Conservation (phyloP, 2,797 vertebrate species). For the Halcyon chelicuti region DNA sequence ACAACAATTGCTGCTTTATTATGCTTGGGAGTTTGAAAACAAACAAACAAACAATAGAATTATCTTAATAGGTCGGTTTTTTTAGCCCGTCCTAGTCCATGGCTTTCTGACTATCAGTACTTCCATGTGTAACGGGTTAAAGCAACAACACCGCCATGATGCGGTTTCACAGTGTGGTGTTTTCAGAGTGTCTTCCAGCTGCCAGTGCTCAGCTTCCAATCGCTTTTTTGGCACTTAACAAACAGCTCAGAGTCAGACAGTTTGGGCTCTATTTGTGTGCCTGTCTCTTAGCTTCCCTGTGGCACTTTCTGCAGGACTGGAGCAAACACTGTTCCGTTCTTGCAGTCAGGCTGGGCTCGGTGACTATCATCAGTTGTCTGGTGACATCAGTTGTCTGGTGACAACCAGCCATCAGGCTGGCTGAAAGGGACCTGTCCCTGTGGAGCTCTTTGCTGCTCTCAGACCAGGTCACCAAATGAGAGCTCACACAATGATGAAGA, state of each 20-base stretch:
- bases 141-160: not conserved
- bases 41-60: not conserved
- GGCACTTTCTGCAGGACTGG: not conserved
- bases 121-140: not conserved
- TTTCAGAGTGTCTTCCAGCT: slow-evolving; percentile 3
- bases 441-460: accelerated
- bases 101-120: not conserved
- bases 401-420: not conserved
- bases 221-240: slow-evolving; percentile 46
- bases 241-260: slow-evolving; percentile 12
- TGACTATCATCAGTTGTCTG: not conserved
- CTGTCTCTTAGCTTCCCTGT: not conserved
- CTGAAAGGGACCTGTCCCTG: not conserved
- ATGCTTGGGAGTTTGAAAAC: not conserved
- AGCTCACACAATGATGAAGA: not conserved
- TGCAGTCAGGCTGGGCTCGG: not conserved
- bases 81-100: not conserved
- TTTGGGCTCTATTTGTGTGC: slow-evolving; percentile 7
- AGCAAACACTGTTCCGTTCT: not conserved
- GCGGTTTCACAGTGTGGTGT: slow-evolving; percentile 55
- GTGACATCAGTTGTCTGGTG: no score
- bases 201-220: not conserved
- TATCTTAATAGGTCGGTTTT: not conserved
- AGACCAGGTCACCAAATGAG: not conserved
- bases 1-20: not conserved